Evolutionary conservation across 2,888 invertebrate genomes (phyloP), one percentile per base, ranked within the genome.

Genomic region (Latheticus oryzae): DNA sequence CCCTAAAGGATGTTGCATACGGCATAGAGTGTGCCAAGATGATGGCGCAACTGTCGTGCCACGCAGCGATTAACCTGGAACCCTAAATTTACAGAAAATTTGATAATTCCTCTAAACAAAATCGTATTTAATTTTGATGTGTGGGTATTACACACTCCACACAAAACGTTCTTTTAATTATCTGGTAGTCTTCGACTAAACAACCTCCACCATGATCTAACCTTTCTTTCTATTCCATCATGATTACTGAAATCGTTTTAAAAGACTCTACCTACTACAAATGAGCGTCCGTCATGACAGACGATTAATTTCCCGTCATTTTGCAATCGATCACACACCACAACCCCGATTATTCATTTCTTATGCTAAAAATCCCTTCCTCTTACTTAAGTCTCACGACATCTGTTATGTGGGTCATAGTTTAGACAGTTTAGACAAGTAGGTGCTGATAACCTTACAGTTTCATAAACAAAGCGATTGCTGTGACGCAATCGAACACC

Each of bases 81-180:
- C 52, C 58, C 52, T 52, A 58, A 58, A 58, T 58, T 58, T 58
- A 58, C 52, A 45, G 58, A 58, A 58, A 58, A 45, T 58, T 58
- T 58, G 51, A 58, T 58, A 58, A 58, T 58, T 58, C 38, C 52
- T 52, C 45, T 37, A 37, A 58, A 58, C 58, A 58, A 58, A 58
- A 52, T 58, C 58, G 58, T 52, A 58, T 58, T 58, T 58, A 58
- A 58, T 58, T 58, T 52, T 58, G 51, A 52, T 45, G 51, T 52
- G 52, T 58, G 45, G 52, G 37, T 52, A 42, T 21, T 42, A 56
- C 42, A 35, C 42, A 50, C 50, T 50, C 43, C 42, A 35, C 56
- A 50, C 56, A 43, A 51, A 52, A 52, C 58, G 51, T 45, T 52
- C 51, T 52, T 58, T 52, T 58, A 58, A 58, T 58, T 58, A 52